Base-by-base conservation (phyloP, 1,140 invertebrate species). In the Eciton burchellii region DNA sequence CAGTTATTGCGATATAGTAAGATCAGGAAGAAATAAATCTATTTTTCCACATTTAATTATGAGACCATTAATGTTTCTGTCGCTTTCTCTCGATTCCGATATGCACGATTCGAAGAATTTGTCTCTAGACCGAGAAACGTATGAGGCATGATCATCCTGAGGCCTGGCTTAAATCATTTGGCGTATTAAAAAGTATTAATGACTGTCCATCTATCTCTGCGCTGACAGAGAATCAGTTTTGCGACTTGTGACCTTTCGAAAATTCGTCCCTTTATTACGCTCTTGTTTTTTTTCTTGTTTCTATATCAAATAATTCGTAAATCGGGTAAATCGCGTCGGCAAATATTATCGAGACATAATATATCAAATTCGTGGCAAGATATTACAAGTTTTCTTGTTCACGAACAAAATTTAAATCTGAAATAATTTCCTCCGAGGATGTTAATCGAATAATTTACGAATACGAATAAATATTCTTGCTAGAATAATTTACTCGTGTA, bases 141-240 rank as follows among this genome's bases (percentile, higher is more conserved):
- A 74, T 29, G 56, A 88, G 88, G 85, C 85, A 89, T 82, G 85
- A 90, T 88, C 86, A 70, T 84, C 72, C 73, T 71, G 84, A 84
- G 57, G 84, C 73, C 63, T 89, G 84, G 81, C 84, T 84, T 84
- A 66, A 79, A 79, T 83, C 56, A 47, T 63, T 82, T 82, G n/a
- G 70, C 26, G 35, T 83, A 66, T 84, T 83, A 88, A 89, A 89
- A 89, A 89, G 86, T 89, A 89, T 54, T 81, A 68, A 83, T 70
- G 63, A 83, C 63, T 82, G 73, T 54, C 43, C 41, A 68, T 88
- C 85, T 74, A 72, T 70, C 24, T 83, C n/a, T 68, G 68, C 49
- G 47, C 74, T 89, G 81, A 85, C 41, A 59, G n/a, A 72, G 60
- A 89, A 87, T 85, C 82, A 88, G 71, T 90, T 89, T 82, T 82